Conservation (phyloP, 2,888 invertebrate genomes). For the Rhagonycha fulva region DNA sequence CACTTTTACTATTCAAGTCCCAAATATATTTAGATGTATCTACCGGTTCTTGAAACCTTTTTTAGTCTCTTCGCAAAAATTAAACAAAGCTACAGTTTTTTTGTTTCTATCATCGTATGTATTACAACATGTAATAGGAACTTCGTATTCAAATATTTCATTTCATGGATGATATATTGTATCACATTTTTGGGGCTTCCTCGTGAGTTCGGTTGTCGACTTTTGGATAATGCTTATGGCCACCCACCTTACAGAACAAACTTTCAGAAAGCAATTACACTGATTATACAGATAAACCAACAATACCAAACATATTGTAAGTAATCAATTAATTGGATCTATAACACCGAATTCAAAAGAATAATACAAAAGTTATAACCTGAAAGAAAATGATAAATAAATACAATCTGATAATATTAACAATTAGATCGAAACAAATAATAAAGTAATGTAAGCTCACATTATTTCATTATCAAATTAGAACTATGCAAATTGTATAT, state of each 20-base stretch:
- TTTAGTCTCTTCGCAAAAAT: too few species aligned
- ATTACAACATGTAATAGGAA: too few species aligned
- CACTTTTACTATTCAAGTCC: not conserved
- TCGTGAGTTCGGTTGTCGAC: not conserved
- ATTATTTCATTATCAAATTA: constrained; percentile 1
- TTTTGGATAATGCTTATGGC: not conserved
- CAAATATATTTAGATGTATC: too few species aligned
- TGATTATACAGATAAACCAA: not conserved
- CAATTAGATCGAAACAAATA: not conserved
- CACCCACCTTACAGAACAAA: not conserved
- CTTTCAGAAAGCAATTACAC: not conserved
- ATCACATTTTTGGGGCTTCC: not conserved
- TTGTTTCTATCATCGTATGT: too few species aligned
- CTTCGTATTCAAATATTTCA: not conserved
- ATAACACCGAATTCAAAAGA: not conserved
- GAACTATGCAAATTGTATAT: not conserved
- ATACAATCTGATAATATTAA: not conserved
- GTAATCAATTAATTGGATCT: not conserved
- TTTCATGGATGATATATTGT: not conserved
- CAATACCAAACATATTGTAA: not conserved
- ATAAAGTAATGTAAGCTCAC: not conserved
- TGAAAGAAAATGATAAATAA: not conserved
- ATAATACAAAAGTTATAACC: not conserved
- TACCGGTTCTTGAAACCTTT: too few species aligned
- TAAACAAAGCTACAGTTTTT: too few species aligned